Evolutionary conservation across 2,113 vertebrate genomes (phyloP).

Genomic region (Corvus moneduloides): DNA sequence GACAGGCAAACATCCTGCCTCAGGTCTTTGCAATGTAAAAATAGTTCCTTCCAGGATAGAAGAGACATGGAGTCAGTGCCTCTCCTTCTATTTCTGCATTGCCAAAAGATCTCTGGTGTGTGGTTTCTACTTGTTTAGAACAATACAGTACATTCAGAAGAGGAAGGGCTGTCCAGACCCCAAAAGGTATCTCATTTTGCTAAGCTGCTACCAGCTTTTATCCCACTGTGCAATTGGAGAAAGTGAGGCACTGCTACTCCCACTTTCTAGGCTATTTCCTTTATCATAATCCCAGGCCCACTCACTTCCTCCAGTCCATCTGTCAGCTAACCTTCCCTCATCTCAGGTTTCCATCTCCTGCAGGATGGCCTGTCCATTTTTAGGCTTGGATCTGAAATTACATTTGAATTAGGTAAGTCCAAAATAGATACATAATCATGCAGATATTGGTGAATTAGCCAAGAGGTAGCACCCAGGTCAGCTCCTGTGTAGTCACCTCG

Average conservation of each 20-base stretch:
- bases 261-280: conserved; percentile 27
- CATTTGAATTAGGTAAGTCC: background rate
- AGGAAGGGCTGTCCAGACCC: background rate
- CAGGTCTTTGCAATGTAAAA: background rate
- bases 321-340: conserved; percentile 33
- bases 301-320: conserved; percentile 50
- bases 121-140: background rate
- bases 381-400: background rate
- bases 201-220: background rate
- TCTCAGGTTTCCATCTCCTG: conserved; percentile 35
- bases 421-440: background rate
- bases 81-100: background rate
- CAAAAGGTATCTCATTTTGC: background rate
- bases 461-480: background rate
- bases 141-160: background rate
- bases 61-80: background rate
- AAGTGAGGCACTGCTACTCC: background rate
- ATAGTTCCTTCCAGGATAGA: background rate
- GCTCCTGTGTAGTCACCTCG: background rate
- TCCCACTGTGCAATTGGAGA: background rate
- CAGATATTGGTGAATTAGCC: background rate
- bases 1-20: background rate
- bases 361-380: conserved; percentile 31
- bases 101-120: background rate
- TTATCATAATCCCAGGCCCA: conserved; percentile 19